Evolutionary conservation across 2,113 vertebrate species (phyloP), one percentile per base, ranked within the genome.

Genomic region (Nothoprocta perdicaria): DNA sequence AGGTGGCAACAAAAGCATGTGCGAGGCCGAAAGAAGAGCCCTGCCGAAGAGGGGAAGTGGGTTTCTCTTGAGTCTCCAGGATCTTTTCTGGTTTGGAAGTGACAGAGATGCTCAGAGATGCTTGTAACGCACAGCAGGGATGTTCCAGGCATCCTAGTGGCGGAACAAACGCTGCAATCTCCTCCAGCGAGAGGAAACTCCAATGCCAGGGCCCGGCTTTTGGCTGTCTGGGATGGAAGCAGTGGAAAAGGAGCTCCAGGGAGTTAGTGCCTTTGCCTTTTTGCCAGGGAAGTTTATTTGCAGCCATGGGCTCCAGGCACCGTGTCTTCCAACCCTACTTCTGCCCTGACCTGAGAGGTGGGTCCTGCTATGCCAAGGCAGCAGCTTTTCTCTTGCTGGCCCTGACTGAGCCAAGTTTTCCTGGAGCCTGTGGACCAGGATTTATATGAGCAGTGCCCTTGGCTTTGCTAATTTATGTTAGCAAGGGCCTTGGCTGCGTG

Each of bases 11-110:
- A 85, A 68, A 83, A 92, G 87, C 93, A 79, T 73, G 80, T 75
- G 69, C 0, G 1, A 96, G 89, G 91, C 90, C 74, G 81, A 41
- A 77, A 74, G 80, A 96, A 82, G 92, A 86, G 92, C 60, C 89
- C 50, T 88, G 57, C 76, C 43, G 62, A 78, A 88, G 94, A 93
- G 90, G 92, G 82, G 89, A 93, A 90, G 89, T 84, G 82, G 89
- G 57, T 93, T 95, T 96, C 77, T 92, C 87, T 86, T 50, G 89
- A 93, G 80, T 86, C 80, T 91, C 61, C 9, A 61, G 89, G 89
- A 95, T 89, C 79, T 94, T 92, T 86, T 85, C 94, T 89, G 94
- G 66, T 92, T 92, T 92, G 89, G 94, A 93, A 95, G 61, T 27
- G 57, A 63, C 5, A 74, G 79, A 83, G 33, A 80, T 46, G 65